Conservation (phyloP, 2,888 invertebrate species). For the Phaedon cochleariae region DNA sequence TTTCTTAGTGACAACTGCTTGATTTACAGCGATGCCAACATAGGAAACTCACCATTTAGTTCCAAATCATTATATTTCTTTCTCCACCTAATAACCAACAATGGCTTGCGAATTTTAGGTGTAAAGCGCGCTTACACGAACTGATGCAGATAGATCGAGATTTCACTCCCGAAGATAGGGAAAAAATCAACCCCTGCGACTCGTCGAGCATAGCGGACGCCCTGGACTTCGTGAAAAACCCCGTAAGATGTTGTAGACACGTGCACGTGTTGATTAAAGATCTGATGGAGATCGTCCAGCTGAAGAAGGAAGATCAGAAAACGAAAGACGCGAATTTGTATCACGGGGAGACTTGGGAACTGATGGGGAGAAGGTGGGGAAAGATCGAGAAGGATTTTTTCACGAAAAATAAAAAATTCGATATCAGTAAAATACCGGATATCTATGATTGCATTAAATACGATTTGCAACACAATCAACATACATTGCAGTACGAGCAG, state of each 20-base stretch:
- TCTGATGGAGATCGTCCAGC: slow-evolving; percentile 83
- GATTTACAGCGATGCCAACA: too few species aligned
- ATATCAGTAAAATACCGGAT: slow-evolving; percentile 99
- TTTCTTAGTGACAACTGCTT: too few species aligned
- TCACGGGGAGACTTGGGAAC: slow-evolving; percentile 98
- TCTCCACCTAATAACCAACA: too few species aligned
- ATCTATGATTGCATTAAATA: slow-evolving; percentile 99
- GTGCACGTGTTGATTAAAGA: slow-evolving; percentile 89
- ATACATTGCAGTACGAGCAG: slow-evolving; percentile 90
- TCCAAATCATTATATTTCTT: too few species aligned
- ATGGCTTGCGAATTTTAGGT: slow-evolving; percentile 68
- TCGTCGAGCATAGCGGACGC: slow-evolving; percentile 93
- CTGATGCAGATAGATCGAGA: slow-evolving; percentile 90
- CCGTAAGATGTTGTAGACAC: slow-evolving; percentile 90
- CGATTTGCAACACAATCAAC: slow-evolving; percentile 97
- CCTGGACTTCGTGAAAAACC: slow-evolving; percentile 95
- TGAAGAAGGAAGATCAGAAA: slow-evolving; percentile 88
- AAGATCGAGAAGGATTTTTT: slow-evolving; percentile 98
- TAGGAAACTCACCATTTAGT: too few species aligned
- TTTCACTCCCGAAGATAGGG: slow-evolving; percentile 84
- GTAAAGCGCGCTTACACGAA: slow-evolving; percentile 93
- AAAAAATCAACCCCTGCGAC: slow-evolving; percentile 89
- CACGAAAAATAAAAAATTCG: slow-evolving; percentile 90
- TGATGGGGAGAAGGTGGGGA: slow-evolving; percentile 97
- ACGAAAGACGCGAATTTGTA: slow-evolving; percentile 94